Evolutionary conservation across 2,797 vertebrate genomes (phyloP), one percentile per base, ranked within the genome.

Genomic region (Tachyglossus aculeatus): DNA sequence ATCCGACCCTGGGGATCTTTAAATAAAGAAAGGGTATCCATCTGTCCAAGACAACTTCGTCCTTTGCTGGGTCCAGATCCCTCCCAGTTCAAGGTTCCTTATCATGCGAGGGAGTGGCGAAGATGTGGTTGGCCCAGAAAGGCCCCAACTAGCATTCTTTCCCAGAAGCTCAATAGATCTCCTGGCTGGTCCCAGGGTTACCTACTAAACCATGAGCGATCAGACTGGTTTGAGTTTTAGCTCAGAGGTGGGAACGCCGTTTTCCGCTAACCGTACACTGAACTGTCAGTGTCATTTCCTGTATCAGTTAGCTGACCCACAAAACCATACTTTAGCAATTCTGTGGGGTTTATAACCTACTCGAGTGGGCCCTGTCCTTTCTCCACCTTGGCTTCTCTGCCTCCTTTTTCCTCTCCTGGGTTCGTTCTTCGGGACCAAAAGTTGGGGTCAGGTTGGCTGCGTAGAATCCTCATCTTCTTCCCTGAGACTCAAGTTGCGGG

Each of bases 161-260:
- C n/a, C n/a, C n/a, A n/a, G n/a, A n/a, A n/a, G n/a, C n/a, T n/a
- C n/a, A n/a, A n/a, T n/a, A n/a, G n/a, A n/a, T n/a, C n/a, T n/a
- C n/a, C n/a, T n/a, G n/a, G n/a, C n/a, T n/a, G n/a, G 56, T 24
- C 31, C 50, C 38, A 15, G 1, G 6, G n/a, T n/a, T n/a, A n/a
- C n/a, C n/a, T n/a, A n/a, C n/a, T 48, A 43, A 67, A 54, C 70
- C n/a, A 34, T 70, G 61, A 61, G 67, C 71, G 73, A 56, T 62
- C 65, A 18, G 44, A 47, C 33, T 39, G 43, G 10, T 16, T 47
- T 10, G 1, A n/a, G 36, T n/a, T 29, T 24, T 48, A 29, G 58
- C 61, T 36, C 47, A 22, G 55, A 44, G 31, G 45, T 4, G 48
- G 63, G 60, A 37, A 47, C 34, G n/a, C 22, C 52, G 2, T n/a